Evolutionary conservation across 2,888 invertebrate genomes (phyloP).

Genomic region (Megaustenia siamemsis): DNA sequence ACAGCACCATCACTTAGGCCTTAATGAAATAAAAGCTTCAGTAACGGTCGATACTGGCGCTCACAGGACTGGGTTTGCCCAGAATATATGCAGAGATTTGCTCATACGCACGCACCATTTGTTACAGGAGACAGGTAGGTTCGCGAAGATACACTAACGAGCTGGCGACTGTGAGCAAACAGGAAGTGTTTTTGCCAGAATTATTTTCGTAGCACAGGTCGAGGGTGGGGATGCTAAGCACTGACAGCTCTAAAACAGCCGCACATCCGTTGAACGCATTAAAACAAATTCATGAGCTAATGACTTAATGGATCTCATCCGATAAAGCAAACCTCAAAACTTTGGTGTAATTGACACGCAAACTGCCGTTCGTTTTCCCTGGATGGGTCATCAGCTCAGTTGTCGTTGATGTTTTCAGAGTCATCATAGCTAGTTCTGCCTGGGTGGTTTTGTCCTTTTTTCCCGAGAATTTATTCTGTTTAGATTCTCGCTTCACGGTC

Average conservation of each 20-base stretch:
- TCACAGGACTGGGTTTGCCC: not conserved
- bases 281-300: conserved; percentile 25
- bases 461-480: not conserved
- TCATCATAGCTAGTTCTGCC: not conserved
- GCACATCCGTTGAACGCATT: conserved; percentile 19
- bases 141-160: conserved; percentile 7
- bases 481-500: not conserved
- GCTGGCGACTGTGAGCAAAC: conserved; percentile 30
- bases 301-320: conserved; percentile 33
- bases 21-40: conserved; percentile 46
- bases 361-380: not conserved
- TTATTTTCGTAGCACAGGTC: conserved; percentile 1
- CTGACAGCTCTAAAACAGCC: conserved; percentile 14
- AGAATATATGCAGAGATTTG: not conserved
- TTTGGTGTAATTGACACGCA: conserved; percentile 20
- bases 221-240: not conserved
- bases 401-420: conserved; percentile 6
- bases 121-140: not conserved
- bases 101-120: conserved; percentile 11
- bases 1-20: not conserved
- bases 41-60: not conserved
- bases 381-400: not conserved
- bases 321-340: conserved; percentile 21
- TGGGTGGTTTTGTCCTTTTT: not conserved
- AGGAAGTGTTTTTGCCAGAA: not conserved